Evolutionary conservation across 2,797 vertebrate species (phyloP).

Genomic region (Parauchenoglanis punctatus): DNA sequence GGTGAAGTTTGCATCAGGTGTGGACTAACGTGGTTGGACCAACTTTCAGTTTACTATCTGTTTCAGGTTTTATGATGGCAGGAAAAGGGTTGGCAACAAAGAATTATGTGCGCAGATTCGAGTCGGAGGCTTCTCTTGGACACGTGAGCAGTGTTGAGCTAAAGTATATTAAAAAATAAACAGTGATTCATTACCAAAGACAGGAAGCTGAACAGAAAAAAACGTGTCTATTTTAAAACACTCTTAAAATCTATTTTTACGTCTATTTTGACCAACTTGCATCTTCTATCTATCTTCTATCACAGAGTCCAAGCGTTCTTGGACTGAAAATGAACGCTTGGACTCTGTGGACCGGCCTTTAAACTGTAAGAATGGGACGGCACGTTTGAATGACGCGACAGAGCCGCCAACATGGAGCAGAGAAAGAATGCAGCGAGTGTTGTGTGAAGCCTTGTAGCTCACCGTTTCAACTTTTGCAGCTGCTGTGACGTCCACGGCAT

Average conservation of each 20-base stretch:
- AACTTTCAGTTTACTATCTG: neutral
- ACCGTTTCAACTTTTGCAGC: slow-evolving; percentile 16
- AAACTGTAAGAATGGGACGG: neutral
- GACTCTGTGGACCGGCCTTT: neutral
- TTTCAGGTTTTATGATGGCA: neutral
- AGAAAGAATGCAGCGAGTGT: slow-evolving; percentile 4
- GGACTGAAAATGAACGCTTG: neutral
- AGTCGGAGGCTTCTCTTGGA: neutral
- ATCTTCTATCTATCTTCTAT: neutral
- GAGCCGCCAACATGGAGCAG: neutral
- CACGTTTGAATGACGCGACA: neutral
- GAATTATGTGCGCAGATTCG: no score
- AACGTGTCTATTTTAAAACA: neutral
- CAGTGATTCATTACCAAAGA: neutral
- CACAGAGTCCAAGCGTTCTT: no score
- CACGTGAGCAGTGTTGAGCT: neutral
- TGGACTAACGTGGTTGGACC: neutral
- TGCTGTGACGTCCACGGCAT: neutral
- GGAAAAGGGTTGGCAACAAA: no score
- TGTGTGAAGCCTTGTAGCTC: slow-evolving; percentile 2
- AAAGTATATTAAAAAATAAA: neutral
- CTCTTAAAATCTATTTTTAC: neutral
- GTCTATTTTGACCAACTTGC: neutral
- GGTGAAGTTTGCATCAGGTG: neutral
- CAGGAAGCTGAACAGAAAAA: neutral